A percentile compares a stretch with the other conserved stretches of the same genome.
phyloP scores from a whole-genome alignment of 1,140 invertebrate species.

The Aphis gossypii region DNA sequence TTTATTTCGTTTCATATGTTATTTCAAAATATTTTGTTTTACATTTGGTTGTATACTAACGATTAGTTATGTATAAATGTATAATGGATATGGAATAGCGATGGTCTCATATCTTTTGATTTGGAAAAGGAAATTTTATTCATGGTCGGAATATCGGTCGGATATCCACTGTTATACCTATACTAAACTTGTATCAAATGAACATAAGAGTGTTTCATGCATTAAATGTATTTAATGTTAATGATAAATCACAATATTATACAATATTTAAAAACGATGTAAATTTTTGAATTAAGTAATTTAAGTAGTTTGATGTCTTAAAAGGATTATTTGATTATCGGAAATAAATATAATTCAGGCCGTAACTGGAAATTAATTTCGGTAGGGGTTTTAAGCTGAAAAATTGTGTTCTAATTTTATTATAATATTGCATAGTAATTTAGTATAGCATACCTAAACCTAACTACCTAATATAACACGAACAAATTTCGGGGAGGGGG shows the following conservation, averaged over 20 bases:
- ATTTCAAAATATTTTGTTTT: constrained; percentile 24
- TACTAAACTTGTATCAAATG: background rate
- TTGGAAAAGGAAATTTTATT: constrained; percentile 50
- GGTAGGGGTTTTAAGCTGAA: no score
- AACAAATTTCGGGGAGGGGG: no score
- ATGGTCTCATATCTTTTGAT: background rate
- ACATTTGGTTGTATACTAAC: background rate
- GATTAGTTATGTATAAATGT: background rate
- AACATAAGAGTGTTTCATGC: background rate
- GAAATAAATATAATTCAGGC: no score
- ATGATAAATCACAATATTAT: constrained; percentile 18
- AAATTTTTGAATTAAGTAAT: background rate
- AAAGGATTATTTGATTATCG: no score
- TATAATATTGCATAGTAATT: no score
- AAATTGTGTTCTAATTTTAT: no score
- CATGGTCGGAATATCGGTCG: background rate
- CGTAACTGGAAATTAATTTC: no score
- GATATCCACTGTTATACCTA: background rate
- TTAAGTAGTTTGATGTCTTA: no score
- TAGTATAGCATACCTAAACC: no score
- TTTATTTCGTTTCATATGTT: background rate
- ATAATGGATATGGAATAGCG: constrained; percentile 31
- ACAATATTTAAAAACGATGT: constrained; percentile 33
- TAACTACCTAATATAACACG: no score
- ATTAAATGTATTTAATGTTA: constrained; percentile 29